Conservation (phyloP, 30 jellyfish, hydroid and myxozoan species). For the Cassiopea andromeda region DNA sequence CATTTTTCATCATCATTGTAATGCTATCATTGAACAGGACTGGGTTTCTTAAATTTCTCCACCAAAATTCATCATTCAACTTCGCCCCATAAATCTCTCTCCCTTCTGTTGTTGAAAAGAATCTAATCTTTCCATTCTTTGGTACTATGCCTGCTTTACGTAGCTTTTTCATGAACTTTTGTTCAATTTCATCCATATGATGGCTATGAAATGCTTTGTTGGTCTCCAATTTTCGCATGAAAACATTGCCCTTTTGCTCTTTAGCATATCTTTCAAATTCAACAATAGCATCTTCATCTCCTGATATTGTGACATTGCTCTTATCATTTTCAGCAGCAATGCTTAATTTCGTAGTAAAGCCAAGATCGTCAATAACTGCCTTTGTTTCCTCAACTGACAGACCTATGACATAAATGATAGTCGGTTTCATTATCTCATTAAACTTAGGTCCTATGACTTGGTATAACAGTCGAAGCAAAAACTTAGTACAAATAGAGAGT, state of each 20-base stretch:
- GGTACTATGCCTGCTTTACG: slow-evolving; percentile 12
- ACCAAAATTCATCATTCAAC: slow-evolving; percentile 46
- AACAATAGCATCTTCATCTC: slow-evolving; percentile 49
- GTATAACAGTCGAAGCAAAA: too few species aligned
- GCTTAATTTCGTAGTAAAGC: not conserved
- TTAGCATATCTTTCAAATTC: slow-evolving; percentile 12
- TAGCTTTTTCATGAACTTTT: slow-evolving; percentile 18
- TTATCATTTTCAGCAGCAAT: slow-evolving; percentile 58
- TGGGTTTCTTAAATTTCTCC: slow-evolving; percentile 47
- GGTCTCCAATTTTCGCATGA: slow-evolving; percentile 34
- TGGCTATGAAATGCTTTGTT: slow-evolving; percentile 69
- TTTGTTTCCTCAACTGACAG: slow-evolving; percentile 16
- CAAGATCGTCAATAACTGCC: slow-evolving; percentile 19
- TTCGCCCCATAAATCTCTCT: slow-evolving; percentile 20
- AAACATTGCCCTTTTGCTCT: not conserved
- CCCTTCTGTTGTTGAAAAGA: slow-evolving; percentile 52
- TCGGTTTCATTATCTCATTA: too few species aligned
- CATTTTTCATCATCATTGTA: slow-evolving; percentile 24
- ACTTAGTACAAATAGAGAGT: too few species aligned
- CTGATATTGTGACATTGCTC: slow-evolving; percentile 48
- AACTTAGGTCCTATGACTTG: too few species aligned
- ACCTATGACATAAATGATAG: slow-evolving; percentile 3
- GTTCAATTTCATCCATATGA: slow-evolving; percentile 60
- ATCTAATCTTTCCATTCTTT: slow-evolving; percentile 3
- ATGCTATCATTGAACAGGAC: slow-evolving; percentile 29